phyloP scores from a whole-genome alignment of 2,113 vertebrate species.

The Lophochroa leadbeateri region DNA sequence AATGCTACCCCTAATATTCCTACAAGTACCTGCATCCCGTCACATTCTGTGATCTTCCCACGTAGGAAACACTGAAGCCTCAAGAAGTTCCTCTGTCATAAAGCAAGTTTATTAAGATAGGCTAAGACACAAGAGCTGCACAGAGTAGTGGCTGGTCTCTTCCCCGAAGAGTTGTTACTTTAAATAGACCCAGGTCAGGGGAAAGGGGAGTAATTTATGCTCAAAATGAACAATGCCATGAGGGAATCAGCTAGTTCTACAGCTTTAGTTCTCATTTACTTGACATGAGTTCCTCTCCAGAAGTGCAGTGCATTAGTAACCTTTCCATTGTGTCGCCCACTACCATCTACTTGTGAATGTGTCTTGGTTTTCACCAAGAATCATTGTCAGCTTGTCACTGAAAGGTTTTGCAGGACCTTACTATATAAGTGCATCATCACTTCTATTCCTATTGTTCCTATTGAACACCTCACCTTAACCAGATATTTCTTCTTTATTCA shows the following conservation, averaged over 20 bases:
- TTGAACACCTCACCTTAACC: background rate
- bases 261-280: background rate
- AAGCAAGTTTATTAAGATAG: background rate
- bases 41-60: background rate
- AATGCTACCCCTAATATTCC: background rate
- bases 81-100: background rate
- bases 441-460: background rate
- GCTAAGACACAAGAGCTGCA: background rate
- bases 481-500: background rate
- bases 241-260: background rate
- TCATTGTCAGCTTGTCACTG: background rate
- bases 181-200: background rate
- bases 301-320: background rate
- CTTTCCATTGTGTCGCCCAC: background rate
- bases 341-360: background rate
- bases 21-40: background rate
- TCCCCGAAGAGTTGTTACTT: background rate
- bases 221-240: background rate
- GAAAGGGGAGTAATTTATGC: background rate
- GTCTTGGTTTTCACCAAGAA: background rate
- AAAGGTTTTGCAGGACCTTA: background rate
- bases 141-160: fast-evolving
- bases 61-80: fast-evolving
- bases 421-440: background rate
- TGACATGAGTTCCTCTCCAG: background rate